Evolutionary conservation across 2,888 invertebrate genomes (phyloP), one percentile per base, ranked within the genome.

Genomic region (Caenorhabditis plicata): DNA sequence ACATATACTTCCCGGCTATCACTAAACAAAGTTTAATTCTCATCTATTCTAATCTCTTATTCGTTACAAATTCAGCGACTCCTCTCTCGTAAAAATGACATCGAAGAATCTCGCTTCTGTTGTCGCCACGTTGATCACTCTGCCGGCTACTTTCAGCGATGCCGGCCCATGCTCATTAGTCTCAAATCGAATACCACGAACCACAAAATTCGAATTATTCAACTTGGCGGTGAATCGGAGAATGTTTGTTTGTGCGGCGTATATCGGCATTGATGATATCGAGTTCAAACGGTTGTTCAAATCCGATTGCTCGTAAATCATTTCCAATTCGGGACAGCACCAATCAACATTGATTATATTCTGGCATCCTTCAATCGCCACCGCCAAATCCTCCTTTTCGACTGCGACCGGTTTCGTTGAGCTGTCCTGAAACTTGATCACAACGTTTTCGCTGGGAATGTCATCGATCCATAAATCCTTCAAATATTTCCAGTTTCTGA

Each of bases 391-490:
- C 11, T 51, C 47, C 5, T 46, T 38, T 1, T 39, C 38, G 15
- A 56, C 29, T 13, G 41, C 35, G 5, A 4, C 9, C 5, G 47
- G 51, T 13, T 17, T 15, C 1, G 5, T 32, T 5, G 27, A 20
- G 4, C 31, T 20, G 1, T 40, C 36, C 9, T 27, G 33, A n/a
- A 41, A 26, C 19, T 51, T 48, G 5, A 62, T 8, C 0, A 36
- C 51, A 13, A 48, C 42, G 9, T 57, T 39, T 25, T 68, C 68
- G 19, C 38, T 48, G 3, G 61, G 62, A 22, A 61, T 41, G 27
- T 63, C 65, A 4, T 63, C 62, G 22, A 68, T 65, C 64, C 65
- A 68, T 5, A 68, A 35, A 52, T 68, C 68, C 15, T 44, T 56
- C 3, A 53, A 38, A 17, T 32, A 26, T 7, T 42, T 11, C 68